Percentiles rank a stretch among this genome's conserved stretches.
These are phyloP conservation scores for Eptesicus fuscus DNA, from an alignment of 2,113 vertebrate genomes.

Conservation along the genomic window DNA sequence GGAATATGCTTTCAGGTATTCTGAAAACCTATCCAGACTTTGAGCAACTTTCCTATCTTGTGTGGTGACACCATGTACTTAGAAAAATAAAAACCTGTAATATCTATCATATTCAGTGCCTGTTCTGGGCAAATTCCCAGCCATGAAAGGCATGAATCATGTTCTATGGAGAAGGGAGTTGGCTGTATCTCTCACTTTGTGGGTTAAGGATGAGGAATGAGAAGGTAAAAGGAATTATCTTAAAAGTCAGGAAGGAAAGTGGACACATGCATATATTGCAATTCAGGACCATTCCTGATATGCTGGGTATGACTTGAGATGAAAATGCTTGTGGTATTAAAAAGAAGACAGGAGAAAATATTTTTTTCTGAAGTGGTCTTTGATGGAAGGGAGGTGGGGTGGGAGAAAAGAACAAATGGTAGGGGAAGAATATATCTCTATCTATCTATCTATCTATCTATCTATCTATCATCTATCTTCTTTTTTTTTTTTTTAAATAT, in stretches of 20 bases:
- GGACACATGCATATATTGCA: background rate
- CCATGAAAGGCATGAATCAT: background rate
- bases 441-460: background rate
- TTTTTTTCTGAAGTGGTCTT: constrained; percentile 5
- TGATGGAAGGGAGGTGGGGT: background rate
- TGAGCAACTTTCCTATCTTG: background rate
- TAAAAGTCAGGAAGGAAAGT: background rate
- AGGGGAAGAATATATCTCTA: background rate
- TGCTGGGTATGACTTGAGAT: background rate
- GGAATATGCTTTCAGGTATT: constrained; percentile 19
- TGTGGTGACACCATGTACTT: background rate
- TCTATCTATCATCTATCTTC: no score
- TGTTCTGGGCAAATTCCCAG: background rate
- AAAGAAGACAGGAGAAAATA: background rate
- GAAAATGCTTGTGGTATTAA: background rate
- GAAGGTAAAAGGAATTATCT: background rate
- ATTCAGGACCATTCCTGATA: background rate
- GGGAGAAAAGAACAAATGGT: background rate
- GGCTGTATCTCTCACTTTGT: background rate
- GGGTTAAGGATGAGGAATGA: background rate
- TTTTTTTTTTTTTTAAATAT: no score
- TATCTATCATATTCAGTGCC: background rate
- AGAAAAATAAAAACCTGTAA: background rate
- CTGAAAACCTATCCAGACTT: constrained; percentile 3
- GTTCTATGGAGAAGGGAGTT: background rate